Base-by-base conservation (phyloP, 2,888 invertebrate species). In the Drosophila phalerata region DNA sequence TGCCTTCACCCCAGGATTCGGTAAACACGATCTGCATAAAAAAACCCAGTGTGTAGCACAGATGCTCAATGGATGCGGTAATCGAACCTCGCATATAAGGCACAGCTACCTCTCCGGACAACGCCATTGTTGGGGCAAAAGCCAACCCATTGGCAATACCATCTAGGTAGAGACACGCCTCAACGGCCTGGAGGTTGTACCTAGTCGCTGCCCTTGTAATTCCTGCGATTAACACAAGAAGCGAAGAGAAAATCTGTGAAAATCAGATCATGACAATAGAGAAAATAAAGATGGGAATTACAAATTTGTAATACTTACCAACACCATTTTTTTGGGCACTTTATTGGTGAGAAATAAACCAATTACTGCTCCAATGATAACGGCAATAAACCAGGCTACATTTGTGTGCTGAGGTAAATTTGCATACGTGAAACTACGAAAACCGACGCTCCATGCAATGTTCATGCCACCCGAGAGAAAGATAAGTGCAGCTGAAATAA, bases 371-470 rank as follows among this genome's bases (percentile, higher is more conserved):
- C 91, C 91, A 43, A 92, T 79, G 3, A 91, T 90, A 10, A 69
- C 89, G 0, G 81, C 90, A 49, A 91, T 77, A 56, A 90, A 91
- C 92, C 92, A 91, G n/a, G 85, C 90, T n/a, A 86, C 19, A 1
- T 32, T 17, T n/a, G 70, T 72, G 5, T 86, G 87, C 9, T 15
- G 2, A 5, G 38, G n/a, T 13, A 43, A 0, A 0, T 0, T 0
- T 0, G 6, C 8, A 11, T 0, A 15, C 0, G 5, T 15, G 0
- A 3, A 0, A 10, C 32, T 34, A 2, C 62, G 70, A 30, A 87
- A 79, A 0, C 89, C 90, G n/a, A 62, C 22, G 48, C 76, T 64
- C 85, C 87, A 90, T 30, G 87, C 89, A 13, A 90, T 89, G 38
- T 80, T 90, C 89, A 91, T 87, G 42, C 91, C 91, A 30, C 89